These are phyloP conservation scores for Illadopsis cleaveri DNA, from an alignment of 2,113 vertebrate species.

Conservation along the genomic window DNA sequence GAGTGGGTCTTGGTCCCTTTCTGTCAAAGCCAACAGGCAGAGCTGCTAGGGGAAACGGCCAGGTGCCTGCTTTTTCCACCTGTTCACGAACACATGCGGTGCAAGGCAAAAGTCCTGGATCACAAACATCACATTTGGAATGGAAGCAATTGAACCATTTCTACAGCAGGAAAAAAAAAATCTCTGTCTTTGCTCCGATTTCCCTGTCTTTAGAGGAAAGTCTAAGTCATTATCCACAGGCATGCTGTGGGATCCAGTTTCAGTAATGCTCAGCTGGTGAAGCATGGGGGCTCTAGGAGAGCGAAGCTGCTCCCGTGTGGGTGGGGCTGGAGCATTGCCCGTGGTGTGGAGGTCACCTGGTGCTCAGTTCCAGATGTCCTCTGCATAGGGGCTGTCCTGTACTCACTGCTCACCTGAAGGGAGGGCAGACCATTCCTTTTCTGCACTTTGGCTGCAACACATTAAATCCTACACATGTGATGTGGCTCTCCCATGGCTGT, in stretches of 20 bases:
- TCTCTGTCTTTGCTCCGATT: neutral
- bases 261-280: neutral
- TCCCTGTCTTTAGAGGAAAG: neutral
- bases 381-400: neutral
- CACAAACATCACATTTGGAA: neutral
- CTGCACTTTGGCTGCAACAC: neutral
- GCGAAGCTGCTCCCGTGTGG: rapidly evolving
- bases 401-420: neutral
- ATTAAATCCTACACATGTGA: rapidly evolving
- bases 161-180: neutral
- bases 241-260: neutral
- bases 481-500: neutral
- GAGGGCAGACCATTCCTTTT: neutral
- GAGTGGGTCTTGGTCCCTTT: neutral
- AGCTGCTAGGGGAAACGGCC: neutral
- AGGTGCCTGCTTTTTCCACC: neutral
- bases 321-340: neutral
- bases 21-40: neutral
- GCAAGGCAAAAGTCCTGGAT: neutral
- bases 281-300: neutral
- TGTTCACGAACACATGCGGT: neutral
- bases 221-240: neutral
- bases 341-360: rapidly evolving
- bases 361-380: neutral
- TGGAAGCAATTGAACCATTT: neutral